phyloP scores from a whole-genome alignment of 2,888 invertebrate genomes.

The Sarcophaga variegata region DNA sequence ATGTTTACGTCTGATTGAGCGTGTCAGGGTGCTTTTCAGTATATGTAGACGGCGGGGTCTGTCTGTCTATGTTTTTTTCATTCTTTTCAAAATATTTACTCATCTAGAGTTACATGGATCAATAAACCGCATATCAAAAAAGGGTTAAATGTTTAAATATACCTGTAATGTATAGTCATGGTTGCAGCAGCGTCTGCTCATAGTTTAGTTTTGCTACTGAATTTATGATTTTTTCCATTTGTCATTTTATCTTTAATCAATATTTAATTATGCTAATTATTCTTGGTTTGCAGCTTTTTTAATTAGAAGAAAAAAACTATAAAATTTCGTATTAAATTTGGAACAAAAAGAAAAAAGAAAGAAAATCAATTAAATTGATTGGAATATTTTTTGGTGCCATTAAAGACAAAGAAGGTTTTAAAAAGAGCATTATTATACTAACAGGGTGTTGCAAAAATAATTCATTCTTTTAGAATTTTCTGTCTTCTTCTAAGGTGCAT shows the following conservation, averaged over 20 bases:
- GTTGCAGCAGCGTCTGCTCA: neutral
- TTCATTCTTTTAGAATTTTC: too few species aligned
- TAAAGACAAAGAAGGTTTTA: too few species aligned
- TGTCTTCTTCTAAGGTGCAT: too few species aligned
- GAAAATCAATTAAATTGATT: neutral
- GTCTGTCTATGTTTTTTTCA: conserved; percentile 20
- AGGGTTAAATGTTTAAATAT: conserved; percentile 41
- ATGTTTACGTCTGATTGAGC: conserved; percentile 34
- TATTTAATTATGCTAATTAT: conserved; percentile 56
- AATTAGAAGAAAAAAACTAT: neutral
- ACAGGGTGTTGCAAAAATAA: too few species aligned
- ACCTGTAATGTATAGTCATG: conserved; percentile 26
- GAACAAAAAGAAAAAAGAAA: neutral
- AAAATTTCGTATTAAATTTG: neutral
- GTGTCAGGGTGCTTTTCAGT: neutral
- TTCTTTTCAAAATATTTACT: conserved; percentile 44
- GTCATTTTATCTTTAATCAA: conserved; percentile 11
- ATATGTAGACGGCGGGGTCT: neutral
- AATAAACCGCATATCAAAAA: conserved; percentile 24
- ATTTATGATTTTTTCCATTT: neutral
- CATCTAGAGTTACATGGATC: conserved; percentile 51
- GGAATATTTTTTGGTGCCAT: too few species aligned
- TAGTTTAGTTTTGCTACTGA: neutral
- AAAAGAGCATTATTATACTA: too few species aligned
- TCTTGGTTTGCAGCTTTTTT: neutral